phyloP scores from a whole-genome alignment of 2,888 invertebrate species.

The Archips crataeganus region DNA sequence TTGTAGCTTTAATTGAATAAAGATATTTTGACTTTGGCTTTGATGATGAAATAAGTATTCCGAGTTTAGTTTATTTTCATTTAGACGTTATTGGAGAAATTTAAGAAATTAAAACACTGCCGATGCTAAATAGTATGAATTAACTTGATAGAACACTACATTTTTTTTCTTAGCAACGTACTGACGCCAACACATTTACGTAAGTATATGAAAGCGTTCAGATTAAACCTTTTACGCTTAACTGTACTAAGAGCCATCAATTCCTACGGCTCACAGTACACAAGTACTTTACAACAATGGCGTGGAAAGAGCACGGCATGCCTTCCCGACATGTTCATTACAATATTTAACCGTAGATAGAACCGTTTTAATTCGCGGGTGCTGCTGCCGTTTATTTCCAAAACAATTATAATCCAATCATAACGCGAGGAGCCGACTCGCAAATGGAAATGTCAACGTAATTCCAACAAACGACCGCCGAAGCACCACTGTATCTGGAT shows the following conservation, averaged over 20 bases:
- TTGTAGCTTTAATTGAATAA: no score
- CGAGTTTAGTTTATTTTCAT: no score
- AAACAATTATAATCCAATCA: conserved; percentile 57
- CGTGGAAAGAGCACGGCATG: neutral
- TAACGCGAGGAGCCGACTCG: conserved; percentile 48
- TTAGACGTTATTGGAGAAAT: no score
- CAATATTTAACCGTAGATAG: conserved; percentile 38
- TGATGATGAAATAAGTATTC: no score
- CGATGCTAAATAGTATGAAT: no score
- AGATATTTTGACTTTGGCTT: no score
- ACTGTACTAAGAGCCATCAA: neutral
- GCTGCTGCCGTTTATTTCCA: conserved; percentile 44
- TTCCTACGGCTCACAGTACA: neutral
- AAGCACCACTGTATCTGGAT: conserved; percentile 39
- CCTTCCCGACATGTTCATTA: conserved; percentile 26
- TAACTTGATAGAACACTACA: no score
- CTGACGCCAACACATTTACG: no score
- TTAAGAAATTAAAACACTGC: no score
- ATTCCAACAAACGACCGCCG: conserved; percentile 58
- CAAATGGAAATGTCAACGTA: conserved; percentile 61
- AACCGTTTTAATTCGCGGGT: conserved; percentile 25
- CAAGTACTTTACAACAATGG: conserved; percentile 1
- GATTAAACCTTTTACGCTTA: neutral
- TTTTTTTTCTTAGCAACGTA: no score
- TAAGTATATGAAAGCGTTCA: no score